Evolutionary conservation across 2,888 invertebrate species (phyloP).

Genomic region (Papilio protenor): DNA sequence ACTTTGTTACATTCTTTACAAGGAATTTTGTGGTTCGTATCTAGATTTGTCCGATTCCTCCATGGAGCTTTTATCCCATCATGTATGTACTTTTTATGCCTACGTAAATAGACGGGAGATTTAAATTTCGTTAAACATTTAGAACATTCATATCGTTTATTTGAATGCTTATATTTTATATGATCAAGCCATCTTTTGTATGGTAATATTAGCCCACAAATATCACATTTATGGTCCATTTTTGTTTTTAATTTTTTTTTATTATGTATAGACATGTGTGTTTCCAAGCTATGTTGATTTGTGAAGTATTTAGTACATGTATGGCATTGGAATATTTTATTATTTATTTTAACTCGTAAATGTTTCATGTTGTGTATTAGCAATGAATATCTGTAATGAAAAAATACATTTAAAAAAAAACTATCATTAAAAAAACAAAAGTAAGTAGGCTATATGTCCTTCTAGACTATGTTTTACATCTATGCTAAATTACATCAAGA

Average conservation of each 20-base stretch:
- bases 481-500: too few species aligned
- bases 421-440: too few species aligned
- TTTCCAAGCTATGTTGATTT: constrained; percentile 25
- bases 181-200: constrained; percentile 54
- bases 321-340: constrained; percentile 45
- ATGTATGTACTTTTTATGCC: constrained; percentile 47
- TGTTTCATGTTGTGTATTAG: constrained; percentile 53
- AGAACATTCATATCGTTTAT: constrained; percentile 38
- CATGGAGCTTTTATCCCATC: constrained; percentile 34
- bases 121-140: constrained; percentile 48
- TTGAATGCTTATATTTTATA: constrained; percentile 49
- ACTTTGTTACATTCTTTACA: constrained; percentile 51
- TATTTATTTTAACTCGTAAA: constrained; percentile 46
- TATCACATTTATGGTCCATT: constrained; percentile 44
- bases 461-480: too few species aligned
- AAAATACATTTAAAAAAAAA: not conserved
- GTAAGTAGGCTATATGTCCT: too few species aligned
- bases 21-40: not conserved
- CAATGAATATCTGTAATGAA: constrained; percentile 41
- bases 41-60: not conserved
- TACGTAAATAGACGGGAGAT: constrained; percentile 41
- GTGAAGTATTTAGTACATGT: constrained; percentile 39
- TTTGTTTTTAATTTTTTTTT: constrained; percentile 32
- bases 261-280: constrained; percentile 43
- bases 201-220: constrained; percentile 49